Evolutionary conservation across 1,140 invertebrate species (phyloP), one percentile per base, ranked within the genome.

Genomic region (Scylla paramamosain): DNA sequence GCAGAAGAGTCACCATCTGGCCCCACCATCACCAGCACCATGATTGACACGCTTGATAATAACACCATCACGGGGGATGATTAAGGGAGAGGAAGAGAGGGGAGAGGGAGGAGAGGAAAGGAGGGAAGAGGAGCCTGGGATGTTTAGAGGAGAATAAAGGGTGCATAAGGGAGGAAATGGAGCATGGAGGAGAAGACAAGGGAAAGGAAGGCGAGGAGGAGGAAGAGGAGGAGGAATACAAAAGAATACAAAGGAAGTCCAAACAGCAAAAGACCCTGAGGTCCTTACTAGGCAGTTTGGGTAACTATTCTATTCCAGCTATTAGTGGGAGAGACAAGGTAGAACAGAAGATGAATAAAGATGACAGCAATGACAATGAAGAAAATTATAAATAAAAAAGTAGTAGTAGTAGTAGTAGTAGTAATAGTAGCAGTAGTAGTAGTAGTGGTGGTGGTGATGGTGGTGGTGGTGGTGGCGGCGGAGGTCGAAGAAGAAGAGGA

Each of bases 1-100:
- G 6, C 20, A 77, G 67, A 25, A n/a, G 20, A 77, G 20, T 77
- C 67, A 77, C 67, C 67, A 77, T 77, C 67, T 77, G 67, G 67
- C 67, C 67, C 20, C 67, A 77, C 67, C 67, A 77, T 77, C 67
- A 77, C 67, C 67, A 77, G 67, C 67, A 7, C 67, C 67, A 77
- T 77, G 67, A 77, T 77, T 77, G 67, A 77, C 67, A 77, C 67
- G 67, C 67, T 77, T 77, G 67, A 77, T 77, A 77, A 77, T 77
- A 77, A 77, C 67, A 77, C 67, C 67, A 77, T 77, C 67, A 77
- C 67, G 31, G 46, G 46, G 31, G 87, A 89, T 6, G 31, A 39
- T n/a, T n/a, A n/a, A 77, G 67, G 67, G 25, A 77, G 67, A 77
- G 67, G n/a, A n/a, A 77, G 67, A 77, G 67, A 77, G 67, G n/a